Base-by-base conservation (phyloP, 2,888 invertebrate species). In the Parasteatoda lunata region DNA sequence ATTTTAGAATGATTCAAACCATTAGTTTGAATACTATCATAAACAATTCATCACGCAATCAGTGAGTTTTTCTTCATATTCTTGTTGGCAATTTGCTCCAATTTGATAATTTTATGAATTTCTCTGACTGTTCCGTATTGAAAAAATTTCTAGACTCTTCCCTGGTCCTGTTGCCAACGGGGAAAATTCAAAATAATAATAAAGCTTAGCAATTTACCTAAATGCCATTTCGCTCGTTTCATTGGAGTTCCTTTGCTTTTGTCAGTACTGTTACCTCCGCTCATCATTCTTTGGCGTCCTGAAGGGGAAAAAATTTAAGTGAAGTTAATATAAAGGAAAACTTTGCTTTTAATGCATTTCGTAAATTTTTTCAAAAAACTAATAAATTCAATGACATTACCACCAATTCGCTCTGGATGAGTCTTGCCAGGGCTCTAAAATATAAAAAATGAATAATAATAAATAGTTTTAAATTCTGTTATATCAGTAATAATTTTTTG, bases 381-480 rank as follows among this genome's bases (percentile, higher is more conserved):
- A 47, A 68, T 9, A 6, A 13, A n/a, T 68, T 68, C 47, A 45
- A 5, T 68, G 4, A 47, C n/a, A 59, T 70, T 84, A 76, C 94
- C 94, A 90, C 97, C 97, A 92, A 98, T 98, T 90, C 98, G 94
- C 92, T 98, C 98, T 0, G 98, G 98, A 93, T 98, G 98, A 69
- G 96, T 97, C 91, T 94, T 94, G 87, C 95, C 92, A 2, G 94
- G 93, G 91, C 93, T 92, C 88, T 92, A 91, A 89, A 93, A 90
- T 93, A 59, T 59, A 8, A 30, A 1, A 93, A 52, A 71, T 70
- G 15, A 9, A 51, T 70, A 11, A 54, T 30, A 30, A n/a, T n/a
- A n/a, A n/a, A n/a, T n/a, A 30, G 30, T 30, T 30, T 30, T 30
- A 30, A 30, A 30, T 30, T 30, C 30, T 30, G 30, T 30, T 30